Evolutionary conservation across 1,140 invertebrate genomes (phyloP), one percentile per base, ranked within the genome.

Genomic region (Macrosteles quadrilineatus): DNA sequence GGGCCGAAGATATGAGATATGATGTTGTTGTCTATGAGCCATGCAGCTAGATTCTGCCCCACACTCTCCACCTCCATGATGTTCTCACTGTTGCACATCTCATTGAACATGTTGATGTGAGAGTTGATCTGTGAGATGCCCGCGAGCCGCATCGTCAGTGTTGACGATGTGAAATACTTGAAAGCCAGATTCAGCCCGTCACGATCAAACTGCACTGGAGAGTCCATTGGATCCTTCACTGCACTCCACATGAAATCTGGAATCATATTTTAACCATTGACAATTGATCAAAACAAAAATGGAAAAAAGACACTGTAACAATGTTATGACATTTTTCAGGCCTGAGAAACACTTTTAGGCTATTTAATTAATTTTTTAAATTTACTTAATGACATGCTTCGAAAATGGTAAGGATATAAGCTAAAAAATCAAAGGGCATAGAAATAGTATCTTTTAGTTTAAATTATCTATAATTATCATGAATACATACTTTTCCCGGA

Each of bases 1-100:
- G 95, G 96, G 40, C 95, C 95, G 84, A 97, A 98, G 43, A 98
- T 90, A 78, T 97, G 94, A 76, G 95, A 91, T 74, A 98, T 93
- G 63, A 98, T 95, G 78, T 95, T 93, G 79, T 96, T 94, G 57
- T 90, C 88, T 0, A 94, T 90, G 4, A 98, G 80, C 95, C 95
- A 98, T 68, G 91, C 86, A 0, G 92, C 92, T 63, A 98, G 84
- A 69, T 90, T 87, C 70, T 93, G 90, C 0, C 94, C 94, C 64
- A 95, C 87, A 43, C 89, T 83, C 76, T 96, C 94, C 1, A 91
- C 88, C 79, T 95, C 92, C 4, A 90, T 86, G 1, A 93, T 85
- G 1, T 91, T 90, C 77, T 96, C 94, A 68, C 90, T 93, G 53
- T 93, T 94, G 77, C 91, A 93, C 50, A 94, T 83, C 78, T 97